Evolutionary conservation across 1,140 invertebrate species (phyloP), one percentile per base, ranked within the genome.

Genomic region (Pomacea maculata): DNA sequence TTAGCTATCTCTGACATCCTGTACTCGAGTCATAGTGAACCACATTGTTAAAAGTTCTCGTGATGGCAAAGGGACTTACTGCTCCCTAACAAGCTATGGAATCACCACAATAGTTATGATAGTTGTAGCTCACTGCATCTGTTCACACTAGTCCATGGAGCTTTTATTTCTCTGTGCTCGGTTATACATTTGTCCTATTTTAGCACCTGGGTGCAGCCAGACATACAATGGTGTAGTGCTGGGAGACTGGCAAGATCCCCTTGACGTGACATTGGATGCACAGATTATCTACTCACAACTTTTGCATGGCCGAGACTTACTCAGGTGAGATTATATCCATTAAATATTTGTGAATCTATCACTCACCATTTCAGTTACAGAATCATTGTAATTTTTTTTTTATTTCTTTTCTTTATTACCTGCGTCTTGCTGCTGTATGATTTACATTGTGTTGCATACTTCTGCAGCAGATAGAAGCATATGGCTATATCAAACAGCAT

Each of bases 201-300:
- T 78, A 87, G 86, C 85, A 9, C 82, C 82, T 64, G 86, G 86
- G 25, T 87, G 86, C 75, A 87, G 83, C 75, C 82, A 82, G 67
- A 86, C 86, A 6, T 84, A 86, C 74, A 82, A 82, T 68, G 82
- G 84, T 11, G 86, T 85, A 17, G 83, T 84, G n/a, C 68, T 87
- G 25, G 83, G 85, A 61, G 86, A 87, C 74, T 87, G 86, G 86
- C 84, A 84, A 79, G 86, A 87, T 68, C 85, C 86, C 11, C 70
- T 87, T 17, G 86, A 87, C 55, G 82, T 82, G 15, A 80, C 81
- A 34, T 71, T 86, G 54, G 86, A 87, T 76, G 83, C 86, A 7
- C 86, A 87, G 80, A 87, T 85, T 63, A 85, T 87, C 68, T 86
- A 75, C 80, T 83, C 83, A 45, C 86, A 87, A 76, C 80, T 87